Evolutionary conservation across 2,113 vertebrate genomes (phyloP), one percentile per base, ranked within the genome.

Genomic region (Heptranchias perlo): DNA sequence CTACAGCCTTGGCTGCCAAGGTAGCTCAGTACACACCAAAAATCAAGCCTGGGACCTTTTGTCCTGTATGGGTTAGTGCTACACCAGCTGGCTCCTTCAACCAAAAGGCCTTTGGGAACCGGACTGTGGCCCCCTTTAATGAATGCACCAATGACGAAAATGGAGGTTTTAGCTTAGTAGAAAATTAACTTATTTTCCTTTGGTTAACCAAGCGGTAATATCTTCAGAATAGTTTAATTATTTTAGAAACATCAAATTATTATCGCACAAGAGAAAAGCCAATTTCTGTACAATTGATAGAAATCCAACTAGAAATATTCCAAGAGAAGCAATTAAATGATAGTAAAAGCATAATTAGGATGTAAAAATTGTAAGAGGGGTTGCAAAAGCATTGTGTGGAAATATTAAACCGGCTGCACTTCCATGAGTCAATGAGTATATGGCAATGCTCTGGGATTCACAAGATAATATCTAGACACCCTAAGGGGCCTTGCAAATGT

Each of bases 161-260:
- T 16, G 14, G 47, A 58, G n/a, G 35, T n/a, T 58, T 54, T 58
- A 54, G 21, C 25, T 58, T 31, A 35, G 54, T 61, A 5, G 31
- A 61, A 16, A 61, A 61, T 58, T 61, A 23, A 54, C 54, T 92
- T 4, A 16, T 92, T 61, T n/a, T 92, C 13, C 31, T 92, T 92
- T 54, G 52, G 11, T 61, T 61, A 16, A n/a, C 2, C 14, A 61
- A 92, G 31, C 1, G 4, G 1, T 3, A 35, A n/a, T n/a, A 28
- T 21, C 87, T 92, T 13, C 62, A 65, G 92, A 94, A 94, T 94
- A 65, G 39, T 65, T 93, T 94, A 94, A 64, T 64, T 11, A 49
- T 2, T 94, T 69, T 67, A 8, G 8, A 67, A 92, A 61, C 16
- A 35, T 61, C 87, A 92, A 92, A 61, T 18, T 58, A 92, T 92